Evolutionary conservation across 2,888 invertebrate species (phyloP).

Genomic region (Mesorhabditis spiculigera): DNA sequence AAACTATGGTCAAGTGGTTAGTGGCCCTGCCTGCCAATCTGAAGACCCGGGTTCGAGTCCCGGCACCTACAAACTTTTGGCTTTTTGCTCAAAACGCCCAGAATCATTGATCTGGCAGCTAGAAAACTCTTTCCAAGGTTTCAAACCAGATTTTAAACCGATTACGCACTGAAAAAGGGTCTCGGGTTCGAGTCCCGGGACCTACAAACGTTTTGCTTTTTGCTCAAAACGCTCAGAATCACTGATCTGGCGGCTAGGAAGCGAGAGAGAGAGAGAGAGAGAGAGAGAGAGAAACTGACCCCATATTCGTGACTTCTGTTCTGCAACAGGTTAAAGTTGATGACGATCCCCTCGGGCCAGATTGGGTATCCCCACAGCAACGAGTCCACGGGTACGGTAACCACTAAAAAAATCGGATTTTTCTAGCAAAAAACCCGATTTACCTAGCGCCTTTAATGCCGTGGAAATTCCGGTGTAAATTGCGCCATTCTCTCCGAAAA

Average conservation of each 20-base stretch:
- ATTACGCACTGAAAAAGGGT: too few relatives aligned
- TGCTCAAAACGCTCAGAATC: neutral
- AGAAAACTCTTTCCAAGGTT: too few relatives aligned
- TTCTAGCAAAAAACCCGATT: slow-evolving; percentile 46
- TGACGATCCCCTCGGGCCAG: slow-evolving; percentile 97
- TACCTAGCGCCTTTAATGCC: slow-evolving; percentile 65
- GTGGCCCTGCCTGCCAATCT: too few relatives aligned
- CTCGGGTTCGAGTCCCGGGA: too few relatives aligned
- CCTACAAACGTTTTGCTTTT: neutral
- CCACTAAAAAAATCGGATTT: slow-evolving; percentile 64
- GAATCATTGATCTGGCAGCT: too few relatives aligned
- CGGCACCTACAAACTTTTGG: too few relatives aligned
- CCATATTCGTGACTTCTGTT: slow-evolving; percentile 96
- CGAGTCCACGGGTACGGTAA: slow-evolving; percentile 81
- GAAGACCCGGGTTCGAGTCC: too few relatives aligned
- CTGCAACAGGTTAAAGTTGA: slow-evolving; percentile 87
- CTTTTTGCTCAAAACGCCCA: too few relatives aligned
- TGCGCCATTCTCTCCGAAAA: slow-evolving; percentile 60
- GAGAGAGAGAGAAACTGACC: slow-evolving; percentile 65
- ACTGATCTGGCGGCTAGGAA: too few relatives aligned
- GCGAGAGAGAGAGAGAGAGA: neutral
- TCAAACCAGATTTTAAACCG: too few relatives aligned
- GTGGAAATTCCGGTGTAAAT: slow-evolving; percentile 59
- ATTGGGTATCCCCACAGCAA: slow-evolving; percentile 81
- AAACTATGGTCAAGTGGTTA: too few relatives aligned